Evolutionary conservation across 2,797 vertebrate species (phyloP), one percentile per base, ranked within the genome.

Genomic region (Galaxias olidus): DNA sequence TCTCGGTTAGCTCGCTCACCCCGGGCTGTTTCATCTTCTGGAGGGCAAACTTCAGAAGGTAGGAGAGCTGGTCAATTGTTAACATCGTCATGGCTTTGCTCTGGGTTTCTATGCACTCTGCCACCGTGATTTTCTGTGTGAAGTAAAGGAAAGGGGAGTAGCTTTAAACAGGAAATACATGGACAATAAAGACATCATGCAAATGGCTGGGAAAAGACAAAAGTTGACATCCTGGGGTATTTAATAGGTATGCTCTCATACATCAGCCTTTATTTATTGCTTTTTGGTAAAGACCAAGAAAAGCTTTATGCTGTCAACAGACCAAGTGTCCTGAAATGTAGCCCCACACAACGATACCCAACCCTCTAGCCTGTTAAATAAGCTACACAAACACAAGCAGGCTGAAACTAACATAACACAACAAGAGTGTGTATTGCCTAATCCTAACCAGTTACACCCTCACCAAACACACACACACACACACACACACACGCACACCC

Each of bases 21-120:
- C 97, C 97, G 57, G 97, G 97, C 80, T 99, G 97, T 84, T 99
- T 99, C 93, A 98, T 99, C 91, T 98, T 99, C 91, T 99, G 96
- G 85, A 99, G 96, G 87, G 97, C 97, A 88, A 98, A 98, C 93
- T 99, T 98, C 77, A 98, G 95, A 89, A 99, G 92, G 89, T 97
- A 98, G 10, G 96, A 98, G 73, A 99, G 92, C 84, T 99, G 97
- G 85, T 99, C 95, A 59, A 95, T 95, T 75, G 95, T 98, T 78
- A 98, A 91, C 96, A 98, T 98, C 46, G 94, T 96, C 97, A 98
- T 99, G 76, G 97, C 96, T 89, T 97, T 99, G 88, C 97, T 99
- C 91, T 99, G 96, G 41, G 97, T 99, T 93, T 99, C 96, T 88
- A 98, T 99, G 94, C 97, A 99, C 87, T 99, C 97, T 70, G 97